Evolutionary conservation across 2,113 vertebrate species (phyloP).

Genomic region (Corythornis cristatus): DNA sequence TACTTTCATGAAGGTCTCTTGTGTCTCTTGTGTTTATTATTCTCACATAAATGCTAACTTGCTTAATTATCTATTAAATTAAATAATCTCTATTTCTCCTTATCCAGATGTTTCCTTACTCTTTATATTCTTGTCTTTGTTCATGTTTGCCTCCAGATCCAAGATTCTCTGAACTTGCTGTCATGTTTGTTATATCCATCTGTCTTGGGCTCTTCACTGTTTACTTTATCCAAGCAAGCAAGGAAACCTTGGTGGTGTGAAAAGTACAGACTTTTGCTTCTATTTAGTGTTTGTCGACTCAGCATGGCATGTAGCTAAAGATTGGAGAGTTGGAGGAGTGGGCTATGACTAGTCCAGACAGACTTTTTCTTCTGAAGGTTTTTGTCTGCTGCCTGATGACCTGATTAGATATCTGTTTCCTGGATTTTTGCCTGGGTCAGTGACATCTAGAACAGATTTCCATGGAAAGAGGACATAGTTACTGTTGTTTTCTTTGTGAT

Average conservation of each 20-base stretch:
- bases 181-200: background rate
- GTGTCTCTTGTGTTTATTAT: background rate
- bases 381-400: background rate
- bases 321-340: background rate
- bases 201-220: background rate
- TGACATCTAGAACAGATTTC: background rate
- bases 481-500: background rate
- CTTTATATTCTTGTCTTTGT: background rate
- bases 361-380: background rate
- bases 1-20: background rate
- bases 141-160: background rate
- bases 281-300: background rate
- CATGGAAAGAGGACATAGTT: background rate
- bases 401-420: background rate
- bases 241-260: background rate
- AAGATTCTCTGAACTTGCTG: background rate
- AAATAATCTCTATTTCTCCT: background rate
- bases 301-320: background rate
- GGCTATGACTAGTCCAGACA: background rate
- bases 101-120: background rate
- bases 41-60: background rate
- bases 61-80: background rate
- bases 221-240: background rate
- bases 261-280: background rate
- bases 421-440: background rate